A percentile compares a stretch with the other conserved stretches of the same genome.
Evolutionary conservation across 2,113 vertebrate species (phyloP).

Genomic region (Prinia subflava): DNA sequence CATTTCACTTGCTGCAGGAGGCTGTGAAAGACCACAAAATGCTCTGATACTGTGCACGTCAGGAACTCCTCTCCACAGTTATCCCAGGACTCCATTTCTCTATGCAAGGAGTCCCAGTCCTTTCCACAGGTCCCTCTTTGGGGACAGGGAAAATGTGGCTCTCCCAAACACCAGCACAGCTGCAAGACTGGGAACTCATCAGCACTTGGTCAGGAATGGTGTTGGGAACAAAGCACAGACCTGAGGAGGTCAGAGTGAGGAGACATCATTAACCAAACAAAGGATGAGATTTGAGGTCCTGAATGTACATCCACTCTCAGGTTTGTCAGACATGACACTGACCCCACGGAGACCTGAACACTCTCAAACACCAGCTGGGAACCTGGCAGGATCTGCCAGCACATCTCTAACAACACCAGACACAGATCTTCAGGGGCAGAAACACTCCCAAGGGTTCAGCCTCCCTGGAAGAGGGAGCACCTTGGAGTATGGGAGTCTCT

Average conservation of each 20-base stretch:
- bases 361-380: neutral
- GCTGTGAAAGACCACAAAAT: neutral
- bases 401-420: neutral
- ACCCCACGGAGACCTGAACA: neutral
- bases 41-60: rapidly evolving
- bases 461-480: neutral
- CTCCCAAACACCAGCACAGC: neutral
- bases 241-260: neutral
- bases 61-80: neutral
- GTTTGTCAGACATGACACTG: neutral
- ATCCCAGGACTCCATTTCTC: neutral
- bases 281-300: neutral
- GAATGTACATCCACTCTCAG: neutral
- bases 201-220: neutral
- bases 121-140: neutral
- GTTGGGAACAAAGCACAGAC: neutral
- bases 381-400: neutral
- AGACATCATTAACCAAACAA: neutral
- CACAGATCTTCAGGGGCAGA: neutral
- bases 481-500: neutral
- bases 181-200: neutral
- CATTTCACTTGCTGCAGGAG: neutral
- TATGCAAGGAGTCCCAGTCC: neutral
- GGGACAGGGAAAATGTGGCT: neutral
- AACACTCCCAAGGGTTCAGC: neutral